phyloP scores from a whole-genome alignment of 1,140 invertebrate genomes.

The Andrena cerasifolii region DNA sequence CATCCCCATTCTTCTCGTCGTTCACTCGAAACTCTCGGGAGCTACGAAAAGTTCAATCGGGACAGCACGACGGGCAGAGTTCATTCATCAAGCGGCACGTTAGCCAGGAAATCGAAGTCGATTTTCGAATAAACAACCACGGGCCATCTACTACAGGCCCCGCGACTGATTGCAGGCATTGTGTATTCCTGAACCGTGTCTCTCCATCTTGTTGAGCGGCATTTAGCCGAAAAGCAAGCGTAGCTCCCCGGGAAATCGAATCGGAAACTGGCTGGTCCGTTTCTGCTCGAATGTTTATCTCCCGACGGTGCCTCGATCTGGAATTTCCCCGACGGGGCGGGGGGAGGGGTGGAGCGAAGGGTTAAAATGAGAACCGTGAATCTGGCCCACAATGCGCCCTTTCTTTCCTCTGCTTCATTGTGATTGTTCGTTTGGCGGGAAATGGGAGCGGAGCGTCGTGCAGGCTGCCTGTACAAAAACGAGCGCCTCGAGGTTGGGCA shows the following conservation, averaged over 20 bases:
- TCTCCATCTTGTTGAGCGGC: constrained; percentile 13
- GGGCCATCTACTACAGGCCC: not conserved
- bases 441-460: not conserved
- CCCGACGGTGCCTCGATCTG: not conserved
- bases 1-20: not conserved
- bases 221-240: constrained; percentile 2
- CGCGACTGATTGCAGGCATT: constrained; percentile 25
- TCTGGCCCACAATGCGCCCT: not conserved
- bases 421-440: not conserved
- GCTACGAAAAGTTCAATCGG: not conserved
- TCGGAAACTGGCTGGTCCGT: constrained; percentile 6
- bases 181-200: constrained; percentile 14
- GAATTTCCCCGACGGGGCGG: not conserved
- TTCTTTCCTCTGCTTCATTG: too few species aligned
- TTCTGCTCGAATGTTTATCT: constrained; percentile 18
- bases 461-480: not conserved
- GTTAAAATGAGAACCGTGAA: not conserved
- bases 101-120: constrained; percentile 7
- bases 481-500: not conserved
- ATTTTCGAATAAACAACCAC: constrained; percentile 29
- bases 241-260: constrained; percentile 9
- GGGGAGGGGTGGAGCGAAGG: too few species aligned
- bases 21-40: constrained; percentile 6
- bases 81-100: not conserved
- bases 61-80: not conserved